These are phyloP conservation scores for Olivierus martensii DNA, from an alignment of 1,140 invertebrate species.

Conservation along the genomic window DNA sequence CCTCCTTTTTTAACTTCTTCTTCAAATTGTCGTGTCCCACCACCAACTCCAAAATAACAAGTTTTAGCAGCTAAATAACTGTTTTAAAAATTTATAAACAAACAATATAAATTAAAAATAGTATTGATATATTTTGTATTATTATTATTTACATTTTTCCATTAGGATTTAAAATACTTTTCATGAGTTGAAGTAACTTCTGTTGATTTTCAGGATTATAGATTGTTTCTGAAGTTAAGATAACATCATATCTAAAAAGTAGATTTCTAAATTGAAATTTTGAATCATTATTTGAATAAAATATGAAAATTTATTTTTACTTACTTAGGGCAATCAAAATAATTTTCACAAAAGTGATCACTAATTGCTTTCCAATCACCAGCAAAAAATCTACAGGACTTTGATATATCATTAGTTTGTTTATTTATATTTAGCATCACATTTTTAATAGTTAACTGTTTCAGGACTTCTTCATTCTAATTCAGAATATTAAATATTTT, in stretches of 20 bases:
- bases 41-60: slow-evolving; percentile 82
- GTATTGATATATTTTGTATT: too few relatives aligned
- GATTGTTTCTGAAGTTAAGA: slow-evolving; percentile 79
- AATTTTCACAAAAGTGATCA: not conserved
- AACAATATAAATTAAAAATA: too few relatives aligned
- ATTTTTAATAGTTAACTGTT: slow-evolving; percentile 60
- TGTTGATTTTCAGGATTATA: slow-evolving; percentile 65
- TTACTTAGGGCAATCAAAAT: too few relatives aligned
- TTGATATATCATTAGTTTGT: slow-evolving; percentile 22
- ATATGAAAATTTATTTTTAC: too few relatives aligned
- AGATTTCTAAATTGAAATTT: too few relatives aligned
- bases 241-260: slow-evolving; percentile 55
- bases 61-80: slow-evolving; percentile 53
- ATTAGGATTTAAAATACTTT: slow-evolving; percentile 42
- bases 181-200: slow-evolving; percentile 55
- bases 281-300: too few relatives aligned
- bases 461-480: slow-evolving; percentile 61
- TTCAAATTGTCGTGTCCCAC: slow-evolving; percentile 55
- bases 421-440: slow-evolving; percentile 48
- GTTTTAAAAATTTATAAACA: too few relatives aligned
- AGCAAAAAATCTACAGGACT: slow-evolving; percentile 49
- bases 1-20: slow-evolving; percentile 38
- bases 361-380: slow-evolving; percentile 63
- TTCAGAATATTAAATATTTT: too few relatives aligned
- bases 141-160: slow-evolving; percentile 34